Evolutionary conservation across 2,113 vertebrate genomes (phyloP).

Genomic region (Oreochromis niloticus): DNA sequence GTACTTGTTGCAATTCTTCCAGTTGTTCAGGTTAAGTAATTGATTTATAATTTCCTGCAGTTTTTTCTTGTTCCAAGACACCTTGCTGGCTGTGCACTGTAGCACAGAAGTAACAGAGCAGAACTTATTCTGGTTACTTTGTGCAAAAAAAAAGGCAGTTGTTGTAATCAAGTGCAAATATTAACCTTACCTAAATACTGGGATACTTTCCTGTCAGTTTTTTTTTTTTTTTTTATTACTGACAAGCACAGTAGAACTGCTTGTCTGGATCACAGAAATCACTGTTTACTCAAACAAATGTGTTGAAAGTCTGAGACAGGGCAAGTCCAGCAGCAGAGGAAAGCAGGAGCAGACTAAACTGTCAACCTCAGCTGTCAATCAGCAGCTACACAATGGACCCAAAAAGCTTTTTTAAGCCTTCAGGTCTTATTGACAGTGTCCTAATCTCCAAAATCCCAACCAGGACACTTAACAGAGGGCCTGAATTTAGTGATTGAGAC

Average conservation of each 20-base stretch:
- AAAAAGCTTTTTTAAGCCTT: background rate
- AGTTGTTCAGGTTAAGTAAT: constrained; percentile 16
- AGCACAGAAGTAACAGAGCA: background rate
- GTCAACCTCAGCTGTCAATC: background rate
- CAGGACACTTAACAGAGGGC: background rate
- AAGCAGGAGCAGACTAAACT: background rate
- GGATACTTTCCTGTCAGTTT: background rate
- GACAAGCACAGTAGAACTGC: background rate
- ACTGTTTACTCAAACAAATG: background rate
- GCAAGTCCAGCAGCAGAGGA: background rate
- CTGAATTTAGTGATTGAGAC: background rate
- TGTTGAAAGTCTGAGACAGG: background rate
- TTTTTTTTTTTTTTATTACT: background rate
- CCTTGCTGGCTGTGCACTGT: background rate
- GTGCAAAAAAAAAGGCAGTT: background rate
- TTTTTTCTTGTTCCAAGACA: constrained; percentile 24
- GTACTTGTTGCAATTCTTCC: constrained; percentile 19
- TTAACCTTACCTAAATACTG: background rate
- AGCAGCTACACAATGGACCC: background rate
- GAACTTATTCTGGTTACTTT: background rate
- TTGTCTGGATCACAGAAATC: background rate
- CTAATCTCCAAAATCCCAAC: background rate
- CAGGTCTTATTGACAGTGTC: background rate
- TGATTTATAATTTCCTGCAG: constrained; percentile 3
- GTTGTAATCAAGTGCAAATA: background rate